A percentile compares a stretch with the other conserved stretches of the same genome.
phyloP scores from a whole-genome alignment of 2,797 vertebrate genomes.

The Notoglanidium macrostoma region DNA sequence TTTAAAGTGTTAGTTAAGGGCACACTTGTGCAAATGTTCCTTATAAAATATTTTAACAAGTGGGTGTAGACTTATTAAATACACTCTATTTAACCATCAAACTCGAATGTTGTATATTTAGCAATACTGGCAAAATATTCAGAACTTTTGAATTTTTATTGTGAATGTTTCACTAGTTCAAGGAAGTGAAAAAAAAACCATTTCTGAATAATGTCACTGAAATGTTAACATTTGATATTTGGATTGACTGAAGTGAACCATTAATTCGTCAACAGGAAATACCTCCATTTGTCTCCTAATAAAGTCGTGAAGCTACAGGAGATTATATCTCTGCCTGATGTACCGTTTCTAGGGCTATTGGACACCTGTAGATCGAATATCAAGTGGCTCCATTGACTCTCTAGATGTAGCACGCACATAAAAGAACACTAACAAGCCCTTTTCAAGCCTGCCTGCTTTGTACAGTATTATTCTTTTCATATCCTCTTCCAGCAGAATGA shows the following conservation, averaged over 20 bases:
- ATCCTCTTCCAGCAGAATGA: constrained; percentile 11
- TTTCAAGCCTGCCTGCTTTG: constrained; percentile 22
- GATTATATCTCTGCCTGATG: constrained; percentile 36
- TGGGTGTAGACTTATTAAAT: background rate
- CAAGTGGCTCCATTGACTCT: constrained; percentile 37
- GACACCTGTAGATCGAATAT: constrained; percentile 50
- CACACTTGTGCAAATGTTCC: background rate
- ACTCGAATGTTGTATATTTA: background rate
- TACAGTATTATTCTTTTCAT: constrained; percentile 12
- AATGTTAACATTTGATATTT: background rate
- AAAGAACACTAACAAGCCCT: constrained; percentile 17
- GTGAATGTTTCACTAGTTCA: background rate
- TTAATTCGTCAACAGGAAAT: background rate
- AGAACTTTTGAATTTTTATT: background rate
- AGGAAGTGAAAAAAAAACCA: background rate
- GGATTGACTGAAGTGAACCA: background rate
- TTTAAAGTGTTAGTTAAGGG: background rate
- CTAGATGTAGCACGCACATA: constrained; percentile 4
- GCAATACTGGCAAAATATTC: background rate
- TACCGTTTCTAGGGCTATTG: constrained; percentile 15
- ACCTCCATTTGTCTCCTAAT: background rate
- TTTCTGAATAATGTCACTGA: background rate
- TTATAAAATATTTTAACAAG: background rate
- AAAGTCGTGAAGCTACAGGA: constrained; percentile 8
- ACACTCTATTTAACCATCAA: background rate